These are phyloP conservation scores for Tragelaphus imberbis DNA, from an alignment of 2,113 vertebrate genomes.

Conservation along the genomic window DNA sequence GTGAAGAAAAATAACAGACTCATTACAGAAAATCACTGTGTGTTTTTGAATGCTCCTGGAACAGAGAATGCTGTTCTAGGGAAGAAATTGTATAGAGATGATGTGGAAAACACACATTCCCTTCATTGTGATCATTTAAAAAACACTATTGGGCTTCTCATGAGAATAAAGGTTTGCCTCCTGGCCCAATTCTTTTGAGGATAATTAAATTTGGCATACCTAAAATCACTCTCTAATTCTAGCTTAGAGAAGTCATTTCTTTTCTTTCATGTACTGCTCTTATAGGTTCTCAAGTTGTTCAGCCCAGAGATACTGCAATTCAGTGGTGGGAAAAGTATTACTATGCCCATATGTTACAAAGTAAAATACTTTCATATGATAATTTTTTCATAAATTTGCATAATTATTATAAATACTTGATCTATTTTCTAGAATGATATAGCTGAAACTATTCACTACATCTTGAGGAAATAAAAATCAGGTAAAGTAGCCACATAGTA, in stretches of 20 bases:
- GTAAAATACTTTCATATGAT: background rate
- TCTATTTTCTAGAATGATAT: background rate
- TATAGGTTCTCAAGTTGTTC: background rate
- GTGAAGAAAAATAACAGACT: background rate
- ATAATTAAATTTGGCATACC: conserved; percentile 23
- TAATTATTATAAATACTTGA: conserved; percentile 6
- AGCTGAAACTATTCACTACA: conserved; percentile 34
- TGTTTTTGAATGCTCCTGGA: background rate
- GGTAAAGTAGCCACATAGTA: background rate
- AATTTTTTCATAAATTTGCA: conserved; percentile 33
- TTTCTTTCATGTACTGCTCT: background rate
- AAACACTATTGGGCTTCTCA: background rate
- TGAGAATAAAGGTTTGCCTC: conserved; percentile 1
- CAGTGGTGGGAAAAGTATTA: background rate
- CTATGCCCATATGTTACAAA: background rate
- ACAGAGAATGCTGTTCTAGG: background rate
- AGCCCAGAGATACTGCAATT: background rate
- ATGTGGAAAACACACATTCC: background rate
- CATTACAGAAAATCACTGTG: background rate
- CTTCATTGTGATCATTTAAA: conserved; percentile 4
- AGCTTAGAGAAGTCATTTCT: background rate
- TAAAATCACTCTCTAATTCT: conserved; percentile 4
- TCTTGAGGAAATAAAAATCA: conserved; percentile 39
- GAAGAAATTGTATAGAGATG: background rate
- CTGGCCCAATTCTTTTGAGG: background rate